Conservation (phyloP, 2,113 vertebrate genomes). For the Toxotes chatareus region DNA sequence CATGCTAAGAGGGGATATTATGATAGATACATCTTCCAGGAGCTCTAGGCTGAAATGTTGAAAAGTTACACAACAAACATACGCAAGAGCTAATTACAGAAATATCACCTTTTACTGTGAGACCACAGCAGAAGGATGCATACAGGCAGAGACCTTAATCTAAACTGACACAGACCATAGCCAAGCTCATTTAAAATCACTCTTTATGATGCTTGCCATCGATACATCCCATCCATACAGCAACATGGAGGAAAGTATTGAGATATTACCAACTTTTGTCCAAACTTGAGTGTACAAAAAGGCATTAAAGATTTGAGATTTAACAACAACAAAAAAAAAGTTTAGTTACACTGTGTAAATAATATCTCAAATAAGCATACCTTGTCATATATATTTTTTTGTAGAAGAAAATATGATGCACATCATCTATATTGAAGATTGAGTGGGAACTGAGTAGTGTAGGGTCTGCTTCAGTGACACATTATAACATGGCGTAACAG, state of each 20-base stretch:
- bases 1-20: background rate
- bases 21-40: background rate
- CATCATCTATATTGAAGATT: conserved; percentile 72
- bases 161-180: background rate
- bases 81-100: background rate
- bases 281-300: conserved; percentile 35
- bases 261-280: conserved; percentile 1
- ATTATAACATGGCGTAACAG: conserved; percentile 69
- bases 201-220: background rate
- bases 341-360: conserved; percentile 78
- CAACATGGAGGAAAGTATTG: background rate
- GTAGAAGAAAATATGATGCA: conserved; percentile 74
- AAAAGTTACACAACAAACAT: background rate
- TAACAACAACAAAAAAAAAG: conserved; percentile 1
- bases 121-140: conserved; percentile 7
- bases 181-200: background rate
- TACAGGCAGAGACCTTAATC: background rate
- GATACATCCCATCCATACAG: background rate
- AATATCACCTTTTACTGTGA: background rate
- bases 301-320: conserved; percentile 46
- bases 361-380: conserved; percentile 66
- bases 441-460: conserved; percentile 70
- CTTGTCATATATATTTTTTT: conserved; percentile 77
- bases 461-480: conserved; percentile 69
- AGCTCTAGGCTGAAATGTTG: background rate